phyloP scores from a whole-genome alignment of 1,140 invertebrate genomes.

The Brachionus koreanus region DNA sequence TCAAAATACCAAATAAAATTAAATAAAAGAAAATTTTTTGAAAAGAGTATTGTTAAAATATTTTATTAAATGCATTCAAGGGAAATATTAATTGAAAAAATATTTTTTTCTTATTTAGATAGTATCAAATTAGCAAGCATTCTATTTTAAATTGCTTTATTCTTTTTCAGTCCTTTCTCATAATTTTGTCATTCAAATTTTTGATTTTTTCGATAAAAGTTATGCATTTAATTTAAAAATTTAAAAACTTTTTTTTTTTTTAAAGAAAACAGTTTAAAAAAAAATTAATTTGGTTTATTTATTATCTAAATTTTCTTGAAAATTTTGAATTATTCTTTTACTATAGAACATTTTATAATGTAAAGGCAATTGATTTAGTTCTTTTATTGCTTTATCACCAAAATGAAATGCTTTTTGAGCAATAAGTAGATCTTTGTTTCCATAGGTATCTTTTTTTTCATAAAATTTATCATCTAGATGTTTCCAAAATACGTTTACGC shows the following conservation, averaged over 20 bases:
- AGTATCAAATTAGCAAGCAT: neutral
- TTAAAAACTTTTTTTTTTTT: neutral
- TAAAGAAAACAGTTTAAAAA: neutral
- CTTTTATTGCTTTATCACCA: conserved; percentile 60
- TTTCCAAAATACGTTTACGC: conserved; percentile 66
- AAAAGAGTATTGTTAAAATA: neutral
- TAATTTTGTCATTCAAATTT: neutral
- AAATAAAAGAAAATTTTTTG: neutral
- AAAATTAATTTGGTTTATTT: too few relatives aligned
- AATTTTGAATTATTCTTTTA: conserved; percentile 53
- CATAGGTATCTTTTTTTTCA: conserved; percentile 64
- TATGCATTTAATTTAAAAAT: neutral
- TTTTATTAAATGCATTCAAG: neutral
- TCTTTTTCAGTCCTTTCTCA: neutral
- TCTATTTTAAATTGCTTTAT: neutral
- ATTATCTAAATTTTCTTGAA: conserved; percentile 20
- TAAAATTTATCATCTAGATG: conserved; percentile 60
- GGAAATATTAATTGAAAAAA: neutral
- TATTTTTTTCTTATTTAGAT: neutral
- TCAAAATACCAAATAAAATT: neutral
- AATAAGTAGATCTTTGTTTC: conserved; percentile 62
- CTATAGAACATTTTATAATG: conserved; percentile 62
- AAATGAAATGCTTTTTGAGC: conserved; percentile 60
- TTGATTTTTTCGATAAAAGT: neutral
- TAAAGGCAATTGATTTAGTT: conserved; percentile 59